phyloP scores from a whole-genome alignment of 2,113 vertebrate genomes.

The Spheniscus mendiculus region DNA sequence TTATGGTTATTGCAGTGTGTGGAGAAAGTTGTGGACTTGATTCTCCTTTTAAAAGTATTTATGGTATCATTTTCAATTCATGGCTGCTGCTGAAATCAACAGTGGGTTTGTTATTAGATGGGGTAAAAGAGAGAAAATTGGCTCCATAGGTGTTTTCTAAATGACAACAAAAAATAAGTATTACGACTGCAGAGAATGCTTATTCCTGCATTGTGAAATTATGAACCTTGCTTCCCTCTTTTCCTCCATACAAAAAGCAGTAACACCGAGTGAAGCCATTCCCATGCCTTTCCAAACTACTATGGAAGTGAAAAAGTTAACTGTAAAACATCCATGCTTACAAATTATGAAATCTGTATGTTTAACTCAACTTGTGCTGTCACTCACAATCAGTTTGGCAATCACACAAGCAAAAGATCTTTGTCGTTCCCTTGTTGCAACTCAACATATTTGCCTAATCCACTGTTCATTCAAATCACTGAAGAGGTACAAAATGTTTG shows the following conservation, averaged over 20 bases:
- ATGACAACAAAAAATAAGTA: not conserved
- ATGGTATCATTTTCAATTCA: not conserved
- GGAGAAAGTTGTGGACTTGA: not conserved
- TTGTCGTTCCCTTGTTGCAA: not conserved
- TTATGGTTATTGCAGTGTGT: not conserved
- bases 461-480: not conserved
- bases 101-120: not conserved
- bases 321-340: not conserved
- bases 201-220: not conserved
- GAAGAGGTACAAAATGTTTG: not conserved
- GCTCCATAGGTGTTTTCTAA: not conserved
- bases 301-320: not conserved
- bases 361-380: not conserved
- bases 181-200: not conserved
- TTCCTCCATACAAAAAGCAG: not conserved
- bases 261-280: not conserved
- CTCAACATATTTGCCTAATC: not conserved
- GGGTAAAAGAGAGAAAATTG: not conserved
- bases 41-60: not conserved
- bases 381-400: not conserved
- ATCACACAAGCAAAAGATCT: not conserved
- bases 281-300: not conserved
- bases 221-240: not conserved
- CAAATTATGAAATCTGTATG: not conserved
- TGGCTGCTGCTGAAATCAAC: not conserved